These are phyloP conservation scores for Drosophila suboccidentalis DNA, from an alignment of 2,888 invertebrate genomes.

Conservation along the genomic window DNA sequence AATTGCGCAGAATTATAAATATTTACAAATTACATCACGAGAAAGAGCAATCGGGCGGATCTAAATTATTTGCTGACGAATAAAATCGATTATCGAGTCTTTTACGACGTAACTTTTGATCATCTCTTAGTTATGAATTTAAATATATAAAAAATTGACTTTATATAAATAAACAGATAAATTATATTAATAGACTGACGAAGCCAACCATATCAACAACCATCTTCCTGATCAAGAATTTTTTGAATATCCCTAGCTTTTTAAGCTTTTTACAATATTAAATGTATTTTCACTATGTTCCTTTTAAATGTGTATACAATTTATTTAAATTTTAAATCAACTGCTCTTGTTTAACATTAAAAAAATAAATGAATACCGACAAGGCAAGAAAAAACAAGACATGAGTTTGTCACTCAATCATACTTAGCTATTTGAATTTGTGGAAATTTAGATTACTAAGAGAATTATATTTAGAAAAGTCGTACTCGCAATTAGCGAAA, in stretches of 20 bases:
- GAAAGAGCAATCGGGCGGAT: background rate
- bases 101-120: background rate
- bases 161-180: background rate
- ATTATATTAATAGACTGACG: background rate
- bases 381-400: background rate
- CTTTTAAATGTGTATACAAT: too few species aligned
- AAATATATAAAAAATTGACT: background rate
- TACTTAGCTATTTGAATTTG: conserved; percentile 6
- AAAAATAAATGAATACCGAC: background rate
- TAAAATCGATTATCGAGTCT: background rate
- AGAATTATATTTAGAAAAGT: conserved; percentile 31
- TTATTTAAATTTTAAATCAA: too few species aligned
- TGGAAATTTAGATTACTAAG: conserved; percentile 36
- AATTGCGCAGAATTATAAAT: conserved; percentile 15
- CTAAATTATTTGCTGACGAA: background rate
- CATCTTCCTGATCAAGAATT: background rate
- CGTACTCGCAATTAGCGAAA: conserved; percentile 53
- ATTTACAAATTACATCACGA: background rate
- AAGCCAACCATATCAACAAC: background rate
- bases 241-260: too few species aligned
- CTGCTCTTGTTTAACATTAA: too few species aligned
- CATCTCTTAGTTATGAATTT: background rate
- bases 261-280: too few species aligned
- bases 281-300: too few species aligned
- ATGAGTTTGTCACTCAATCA: conserved; percentile 1